Base-by-base conservation (phyloP, 1,140 invertebrate species). In the Nilaparvata lugens region DNA sequence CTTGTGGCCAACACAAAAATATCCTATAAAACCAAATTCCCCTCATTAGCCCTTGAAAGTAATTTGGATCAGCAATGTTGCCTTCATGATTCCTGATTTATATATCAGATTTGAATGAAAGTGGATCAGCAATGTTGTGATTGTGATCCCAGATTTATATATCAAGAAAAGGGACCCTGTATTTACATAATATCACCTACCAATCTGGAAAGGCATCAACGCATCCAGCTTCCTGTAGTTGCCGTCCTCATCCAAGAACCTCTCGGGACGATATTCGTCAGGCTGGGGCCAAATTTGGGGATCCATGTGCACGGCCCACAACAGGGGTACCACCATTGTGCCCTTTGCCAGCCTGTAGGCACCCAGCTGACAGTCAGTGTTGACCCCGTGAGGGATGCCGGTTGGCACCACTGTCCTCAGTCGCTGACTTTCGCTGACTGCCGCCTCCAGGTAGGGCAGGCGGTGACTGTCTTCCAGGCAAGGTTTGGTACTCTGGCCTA, bases 281-380 rank as follows among this genome's bases (percentile, higher is more conserved):
- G 93, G 91, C 19, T 91, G 73, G 0, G 76, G 63, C 84, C 89
- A 96, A 35, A 80, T 71, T 3, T 74, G 65, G 0, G 83, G 76
- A 71, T 93, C 82, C 77, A 86, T 89, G 69, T 95, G 90, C 21
- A 93, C 76, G 4, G 88, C 84, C 87, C 89, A 94, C 61, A 91
- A 83, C 11, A 94, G 72, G 0, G 91, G 86, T 16, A 95, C 75
- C 1, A 92, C 74, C 81, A 84, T 81, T 0, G 79, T 75, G 3
- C 77, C 78, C 62, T 79, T 77, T 0, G 81, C 80, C 52, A 92
- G 79, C 56, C 64, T 65, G 65, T 82, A 88, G 2, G 79, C 81
- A 4, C 72, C 79, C 4, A 89, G 62, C 38, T 69, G 73, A 0
- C 83, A 79, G 51, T 89, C 81, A 79, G 86, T 70, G 4, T 78